phyloP scores from a whole-genome alignment of 2,888 invertebrate species.

The Drosophila suboccidentalis region DNA sequence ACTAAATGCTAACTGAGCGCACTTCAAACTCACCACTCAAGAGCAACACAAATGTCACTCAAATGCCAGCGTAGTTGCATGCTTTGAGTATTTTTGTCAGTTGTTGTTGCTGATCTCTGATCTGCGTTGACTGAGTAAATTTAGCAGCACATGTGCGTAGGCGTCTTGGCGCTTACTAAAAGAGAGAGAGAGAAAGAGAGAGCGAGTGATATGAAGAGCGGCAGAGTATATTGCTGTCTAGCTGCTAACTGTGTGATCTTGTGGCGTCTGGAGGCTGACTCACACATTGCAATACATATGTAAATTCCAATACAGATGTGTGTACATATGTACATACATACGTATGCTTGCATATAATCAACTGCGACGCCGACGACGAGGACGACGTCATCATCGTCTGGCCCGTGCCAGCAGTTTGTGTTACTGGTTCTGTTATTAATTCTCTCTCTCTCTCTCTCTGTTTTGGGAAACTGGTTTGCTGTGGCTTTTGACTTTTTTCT shows the following conservation, averaged over 20 bases:
- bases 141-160: constrained; percentile 46
- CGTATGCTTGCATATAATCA: constrained; percentile 29
- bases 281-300: constrained; percentile 37
- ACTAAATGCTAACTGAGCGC: not conserved
- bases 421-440: constrained; percentile 40
- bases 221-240: constrained; percentile 26
- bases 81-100: constrained; percentile 1
- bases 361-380: constrained; percentile 44
- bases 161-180: constrained; percentile 25
- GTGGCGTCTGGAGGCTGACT: constrained; percentile 58
- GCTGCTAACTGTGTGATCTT: constrained; percentile 46
- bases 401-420: constrained; percentile 22
- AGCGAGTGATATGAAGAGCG: not conserved
- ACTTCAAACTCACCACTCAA: constrained; percentile 9
- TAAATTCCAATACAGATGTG: not conserved
- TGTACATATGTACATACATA: not conserved
- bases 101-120: constrained; percentile 25
- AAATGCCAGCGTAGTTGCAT: not conserved
- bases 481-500: constrained; percentile 27
- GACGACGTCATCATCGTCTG: constrained; percentile 53
- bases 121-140: constrained; percentile 4
- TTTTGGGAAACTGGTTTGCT: constrained; percentile 45
- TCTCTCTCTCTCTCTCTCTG: constrained; percentile 8
- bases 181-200: not conserved
- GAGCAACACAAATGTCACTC: constrained; percentile 36